Percentiles rank a stretch among this genome's conserved stretches.
phyloP scores from a whole-genome alignment of 2,113 vertebrate genomes.

The Prietella phreatophila region DNA sequence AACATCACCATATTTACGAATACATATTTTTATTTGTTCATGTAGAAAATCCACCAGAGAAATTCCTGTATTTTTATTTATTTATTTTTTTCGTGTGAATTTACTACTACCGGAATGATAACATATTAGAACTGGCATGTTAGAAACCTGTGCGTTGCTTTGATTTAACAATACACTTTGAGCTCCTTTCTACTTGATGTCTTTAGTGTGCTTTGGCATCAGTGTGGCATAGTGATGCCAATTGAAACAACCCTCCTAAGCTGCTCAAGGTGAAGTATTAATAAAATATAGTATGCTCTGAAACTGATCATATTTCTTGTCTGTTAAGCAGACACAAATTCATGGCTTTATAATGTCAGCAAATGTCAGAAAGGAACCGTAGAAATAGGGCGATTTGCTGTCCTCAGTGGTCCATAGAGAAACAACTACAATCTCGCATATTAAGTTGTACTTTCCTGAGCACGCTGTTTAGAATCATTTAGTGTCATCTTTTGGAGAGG shows the following conservation, averaged over 20 bases:
- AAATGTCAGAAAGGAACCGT: not conserved
- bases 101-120: not conserved
- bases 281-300: not conserved
- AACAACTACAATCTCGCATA: not conserved
- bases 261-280: conserved; percentile 41
- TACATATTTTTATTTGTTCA: not conserved
- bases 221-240: not conserved
- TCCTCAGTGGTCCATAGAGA: not conserved
- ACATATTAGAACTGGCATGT: not conserved
- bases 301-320: not conserved
- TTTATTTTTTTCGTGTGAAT: not conserved
- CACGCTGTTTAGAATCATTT: not conserved
- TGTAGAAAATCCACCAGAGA: not conserved
- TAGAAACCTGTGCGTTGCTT: not conserved
- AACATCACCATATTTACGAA: not conserved
- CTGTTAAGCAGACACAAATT: conserved; percentile 35
- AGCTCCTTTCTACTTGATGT: not conserved
- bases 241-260: conserved; percentile 15
- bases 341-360: conserved; percentile 38
- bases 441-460: not conserved
- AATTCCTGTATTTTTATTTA: not conserved
- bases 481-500: not conserved
- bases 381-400: not conserved
- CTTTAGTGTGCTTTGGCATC: conserved; percentile 33
- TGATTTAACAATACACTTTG: not conserved